Evolutionary conservation across 2,888 invertebrate genomes (phyloP).

Genomic region (Petrophora chlorosata): DNA sequence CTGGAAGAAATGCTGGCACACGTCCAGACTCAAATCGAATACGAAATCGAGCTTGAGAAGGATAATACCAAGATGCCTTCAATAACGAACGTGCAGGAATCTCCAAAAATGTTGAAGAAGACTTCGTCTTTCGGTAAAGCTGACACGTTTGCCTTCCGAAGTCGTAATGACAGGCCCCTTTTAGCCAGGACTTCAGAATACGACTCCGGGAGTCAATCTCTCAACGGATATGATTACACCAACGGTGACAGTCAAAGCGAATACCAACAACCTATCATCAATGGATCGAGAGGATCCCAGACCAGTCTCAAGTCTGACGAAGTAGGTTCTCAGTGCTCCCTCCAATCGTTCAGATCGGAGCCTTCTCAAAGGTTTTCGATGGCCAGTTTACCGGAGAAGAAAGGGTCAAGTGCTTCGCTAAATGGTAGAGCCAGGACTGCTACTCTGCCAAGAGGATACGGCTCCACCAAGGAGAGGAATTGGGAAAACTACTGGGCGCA

Average conservation of each 20-base stretch:
- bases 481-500: conserved; percentile 81
- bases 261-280: conserved; percentile 53
- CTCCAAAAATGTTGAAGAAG: conserved; percentile 65
- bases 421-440: conserved; percentile 68
- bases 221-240: conserved; percentile 47
- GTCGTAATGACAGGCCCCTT: conserved; percentile 53
- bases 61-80: conserved; percentile 70
- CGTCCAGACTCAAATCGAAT: conserved; percentile 75
- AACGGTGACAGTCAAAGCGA: conserved; percentile 44
- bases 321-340: conserved; percentile 59
- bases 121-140: conserved; percentile 57
- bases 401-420: conserved; percentile 53
- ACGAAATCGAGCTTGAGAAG: conserved; percentile 73
- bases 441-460: conserved; percentile 72
- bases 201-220: conserved; percentile 26
- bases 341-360: conserved; percentile 73
- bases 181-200: conserved; percentile 43
- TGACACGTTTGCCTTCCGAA: conserved; percentile 57
- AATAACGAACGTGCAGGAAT: conserved; percentile 65
- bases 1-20: conserved; percentile 78
- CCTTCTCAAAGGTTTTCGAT: conserved; percentile 63
- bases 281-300: conserved; percentile 64
- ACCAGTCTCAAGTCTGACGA: conserved; percentile 67
- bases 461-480: conserved; percentile 68
- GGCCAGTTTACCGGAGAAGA: conserved; percentile 65